phyloP scores from a whole-genome alignment of 2,888 invertebrate species.

The Pheosia gnoma region DNA sequence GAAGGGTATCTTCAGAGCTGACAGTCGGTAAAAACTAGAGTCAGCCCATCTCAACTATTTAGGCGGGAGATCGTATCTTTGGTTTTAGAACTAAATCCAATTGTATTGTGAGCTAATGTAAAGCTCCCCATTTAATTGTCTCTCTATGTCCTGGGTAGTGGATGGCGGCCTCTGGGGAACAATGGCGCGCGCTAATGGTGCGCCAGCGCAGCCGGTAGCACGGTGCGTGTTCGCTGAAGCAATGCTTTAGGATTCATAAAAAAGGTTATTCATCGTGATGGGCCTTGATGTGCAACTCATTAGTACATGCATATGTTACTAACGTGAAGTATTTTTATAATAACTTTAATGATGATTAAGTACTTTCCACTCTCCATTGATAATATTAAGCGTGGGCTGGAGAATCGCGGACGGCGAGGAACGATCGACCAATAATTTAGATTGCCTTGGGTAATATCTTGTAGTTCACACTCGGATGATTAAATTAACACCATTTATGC shows the following conservation, averaged over 20 bases:
- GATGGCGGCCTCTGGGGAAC: constrained; percentile 19
- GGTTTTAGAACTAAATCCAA: neutral
- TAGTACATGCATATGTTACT: too few relatives aligned
- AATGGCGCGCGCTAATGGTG: constrained; percentile 32
- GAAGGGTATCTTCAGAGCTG: too few relatives aligned
- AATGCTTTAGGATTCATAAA: constrained; percentile 14
- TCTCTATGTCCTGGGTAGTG: neutral
- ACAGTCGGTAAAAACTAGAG: too few relatives aligned
- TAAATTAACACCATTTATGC: too few relatives aligned
- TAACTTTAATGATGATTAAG: too few relatives aligned
- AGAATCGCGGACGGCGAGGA: too few relatives aligned
- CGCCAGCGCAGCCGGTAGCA: constrained; percentile 24
- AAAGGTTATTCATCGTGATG: neutral
- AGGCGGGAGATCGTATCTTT: neutral
- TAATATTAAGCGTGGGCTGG: too few relatives aligned
- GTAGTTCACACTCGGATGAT: too few relatives aligned
- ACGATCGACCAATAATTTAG: too few relatives aligned
- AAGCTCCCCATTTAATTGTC: neutral
- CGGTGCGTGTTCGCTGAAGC: constrained; percentile 30
- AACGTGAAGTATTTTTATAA: too few relatives aligned
- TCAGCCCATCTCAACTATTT: neutral
- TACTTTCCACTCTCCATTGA: too few relatives aligned
- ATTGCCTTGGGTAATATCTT: too few relatives aligned
- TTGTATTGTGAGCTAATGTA: constrained; percentile 1
- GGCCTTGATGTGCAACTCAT: neutral